A percentile compares a stretch with the other conserved stretches of the same genome.
These are phyloP conservation scores for Actinostola sp. DNA, from an alignment of 92 coral and sea anemone genomes.

Conservation along the genomic window DNA sequence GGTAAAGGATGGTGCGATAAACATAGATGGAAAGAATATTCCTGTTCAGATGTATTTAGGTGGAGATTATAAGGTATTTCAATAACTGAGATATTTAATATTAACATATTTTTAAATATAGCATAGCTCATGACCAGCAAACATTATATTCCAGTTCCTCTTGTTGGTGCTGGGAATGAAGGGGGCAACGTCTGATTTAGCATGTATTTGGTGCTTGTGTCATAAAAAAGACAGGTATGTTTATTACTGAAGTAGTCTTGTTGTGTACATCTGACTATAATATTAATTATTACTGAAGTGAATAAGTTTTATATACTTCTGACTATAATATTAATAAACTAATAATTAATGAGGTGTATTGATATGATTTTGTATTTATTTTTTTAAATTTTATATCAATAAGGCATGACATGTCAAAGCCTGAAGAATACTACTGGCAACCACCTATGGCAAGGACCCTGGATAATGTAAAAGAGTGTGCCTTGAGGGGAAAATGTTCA, in stretches of 20 bases:
- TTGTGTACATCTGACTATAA: neutral
- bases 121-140: neutral
- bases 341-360: neutral
- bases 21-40: neutral
- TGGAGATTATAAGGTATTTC: conserved; percentile 24
- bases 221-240: conserved; percentile 10
- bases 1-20: neutral
- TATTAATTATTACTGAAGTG: neutral
- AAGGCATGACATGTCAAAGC: conserved; percentile 48
- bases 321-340: neutral
- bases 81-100: neutral
- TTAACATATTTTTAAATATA: neutral
- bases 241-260: neutral
- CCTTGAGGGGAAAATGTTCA: conserved; percentile 18
- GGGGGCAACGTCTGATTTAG: conserved; percentile 15
- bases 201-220: conserved; percentile 15
- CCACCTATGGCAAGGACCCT: conserved; percentile 2
- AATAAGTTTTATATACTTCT: neutral
- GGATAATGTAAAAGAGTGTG: conserved; percentile 20
- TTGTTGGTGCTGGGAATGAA: conserved; percentile 17
- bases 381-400: too few species aligned
- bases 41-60: neutral
- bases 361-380: too few species aligned
- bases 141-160: conserved; percentile 8
- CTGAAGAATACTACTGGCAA: conserved; percentile 24